Conservation (phyloP, 2,797 vertebrate species). For the Poeciliopsis infans region DNA sequence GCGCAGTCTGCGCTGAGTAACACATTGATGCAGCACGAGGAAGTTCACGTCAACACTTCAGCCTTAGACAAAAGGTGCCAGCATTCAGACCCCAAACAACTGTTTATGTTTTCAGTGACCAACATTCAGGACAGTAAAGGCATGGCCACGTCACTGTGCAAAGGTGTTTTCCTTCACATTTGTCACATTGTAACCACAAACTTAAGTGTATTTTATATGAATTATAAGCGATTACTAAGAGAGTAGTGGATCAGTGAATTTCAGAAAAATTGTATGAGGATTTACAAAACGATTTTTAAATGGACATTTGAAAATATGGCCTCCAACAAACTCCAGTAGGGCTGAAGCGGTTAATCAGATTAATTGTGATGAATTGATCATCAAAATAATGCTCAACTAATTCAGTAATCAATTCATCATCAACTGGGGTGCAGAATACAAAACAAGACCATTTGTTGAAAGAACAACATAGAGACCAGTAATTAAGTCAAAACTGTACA, state of each 20-base stretch:
- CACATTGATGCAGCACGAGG: conserved; percentile 57
- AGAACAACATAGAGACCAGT: neutral
- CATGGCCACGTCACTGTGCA: neutral
- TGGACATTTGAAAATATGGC: neutral
- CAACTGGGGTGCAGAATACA: neutral
- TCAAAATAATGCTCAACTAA: neutral
- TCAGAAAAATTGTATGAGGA: neutral
- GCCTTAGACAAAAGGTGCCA: conserved; percentile 26
- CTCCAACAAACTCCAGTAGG: neutral
- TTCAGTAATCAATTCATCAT: neutral
- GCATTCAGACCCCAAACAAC: neutral
- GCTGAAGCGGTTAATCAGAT: neutral
- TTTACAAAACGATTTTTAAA: neutral
- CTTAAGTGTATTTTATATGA: neutral
- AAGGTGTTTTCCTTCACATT: neutral
- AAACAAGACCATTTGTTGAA: neutral
- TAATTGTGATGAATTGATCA: neutral
- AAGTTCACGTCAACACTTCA: conserved; percentile 38
- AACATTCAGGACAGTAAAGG: neutral
- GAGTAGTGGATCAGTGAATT: neutral
- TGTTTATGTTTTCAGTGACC: conserved; percentile 49
- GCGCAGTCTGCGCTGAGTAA: conserved; percentile 53
- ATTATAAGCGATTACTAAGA: neutral
- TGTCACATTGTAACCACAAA: neutral
- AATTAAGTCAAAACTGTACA: neutral